Evolutionary conservation across 1,140 invertebrate genomes (phyloP), one percentile per base, ranked within the genome.

Genomic region (Kradibia gibbosae): DNA sequence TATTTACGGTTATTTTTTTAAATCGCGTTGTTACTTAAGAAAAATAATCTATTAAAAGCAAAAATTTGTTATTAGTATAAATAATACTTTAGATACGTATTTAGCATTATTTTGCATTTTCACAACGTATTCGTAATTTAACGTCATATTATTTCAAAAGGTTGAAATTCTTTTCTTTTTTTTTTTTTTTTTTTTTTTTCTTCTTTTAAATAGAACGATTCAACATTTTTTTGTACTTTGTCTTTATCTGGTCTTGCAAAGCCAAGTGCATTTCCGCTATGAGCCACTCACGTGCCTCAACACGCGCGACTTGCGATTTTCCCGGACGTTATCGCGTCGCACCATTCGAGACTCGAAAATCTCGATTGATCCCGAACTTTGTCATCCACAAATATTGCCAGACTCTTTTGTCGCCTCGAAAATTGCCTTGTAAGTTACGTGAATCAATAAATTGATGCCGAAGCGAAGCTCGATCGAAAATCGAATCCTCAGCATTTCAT

Each of bases 261-360:
- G 13, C 48, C 22, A 48, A 45, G 70, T 48, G 70, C 45, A 72
- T 72, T 72, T 50, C 45, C 42, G 42, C 3, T 48, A 48, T 28
- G 70, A 72, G 70, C 39, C 45, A 31, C 74, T 73, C 53, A 34
- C 71, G 67, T 78, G 78, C 39, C n/a, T 13, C 22, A 39, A 70
- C 31, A 45, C 75, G 57, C 57, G 34, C 48, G 28, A 76, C 50
- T 53, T 50, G 73, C 39, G 57, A 45, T 48, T 65, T 65, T 48
- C 74, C 57, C 39, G 42, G 39, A 10, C 25, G 57, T 70, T 78
- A 78, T 67, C 76, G 62, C 39, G 22, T 67, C 45, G 60, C 22
- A 20, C 75, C 45, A 70, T 78, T 78, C 57, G 22, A 78, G 62
- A 57, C 53, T 31, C 60, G 42, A 67, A 77, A 77, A 77, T 78